Base-by-base conservation (phyloP, 1,140 invertebrate species). In the Caerostris extrusa region DNA sequence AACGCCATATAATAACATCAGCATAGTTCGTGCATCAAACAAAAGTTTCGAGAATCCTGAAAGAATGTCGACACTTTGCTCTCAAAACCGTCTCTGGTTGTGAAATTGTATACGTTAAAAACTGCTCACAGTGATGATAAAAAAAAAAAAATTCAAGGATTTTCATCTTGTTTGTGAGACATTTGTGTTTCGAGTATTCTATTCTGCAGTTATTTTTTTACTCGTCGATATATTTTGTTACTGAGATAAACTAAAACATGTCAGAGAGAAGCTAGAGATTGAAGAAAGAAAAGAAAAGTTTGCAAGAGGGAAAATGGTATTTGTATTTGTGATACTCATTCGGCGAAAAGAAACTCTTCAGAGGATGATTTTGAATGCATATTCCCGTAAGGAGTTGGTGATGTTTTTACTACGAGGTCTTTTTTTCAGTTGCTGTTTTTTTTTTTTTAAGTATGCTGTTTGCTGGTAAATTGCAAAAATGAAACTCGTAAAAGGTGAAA, bases 41-140 rank as follows among this genome's bases (percentile, higher is more conserved):
- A 81, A 81, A 81, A 50, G 71, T 3, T 50, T 81, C 12, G n/a
- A 50, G 6, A 81, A 81, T 50, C 10, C 71, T n/a, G 12, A 81
- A 81, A 0, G 34, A 81, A 34, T 19, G 71, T 19, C 12, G 12
- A 67, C 64, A 81, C 34, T 10, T 81, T 50, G 10, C 12, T 19
- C 71, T 81, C 71, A 2, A 19, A 81, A 81, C 12, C n/a, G 10
- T 19, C 17, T 34, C 34, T 50, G 12, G 12, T 50, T 8, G 71
- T 81, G 3, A 50, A n/a, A 81, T n/a, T 81, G 71, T n/a, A 81
- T 81, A 50, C 5, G 71, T 19, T 81, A 81, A 81, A 81, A 81
- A 81, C 71, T 81, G 71, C 71, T 81, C 12, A 81, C n/a, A 12
- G n/a, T n/a, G 71, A 50, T n/a, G 34, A 50, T n/a, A 81, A 81